phyloP scores from a whole-genome alignment of 2,888 invertebrate species.

The Diarsia rubi region DNA sequence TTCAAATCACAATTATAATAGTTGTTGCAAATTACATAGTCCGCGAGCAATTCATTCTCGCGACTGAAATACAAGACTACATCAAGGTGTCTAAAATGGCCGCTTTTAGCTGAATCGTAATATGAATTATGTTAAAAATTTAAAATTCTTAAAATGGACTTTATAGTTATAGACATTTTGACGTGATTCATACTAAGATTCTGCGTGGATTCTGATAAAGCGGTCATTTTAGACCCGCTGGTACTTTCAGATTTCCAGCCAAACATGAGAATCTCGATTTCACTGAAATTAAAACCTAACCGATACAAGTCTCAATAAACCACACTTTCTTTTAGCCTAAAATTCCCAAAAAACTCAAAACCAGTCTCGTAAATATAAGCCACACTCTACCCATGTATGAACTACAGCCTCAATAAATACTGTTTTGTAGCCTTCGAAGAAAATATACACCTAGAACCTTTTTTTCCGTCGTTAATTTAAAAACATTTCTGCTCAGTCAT shows the following conservation, averaged over 20 bases:
- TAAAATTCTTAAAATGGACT: no score
- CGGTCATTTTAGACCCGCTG: no score
- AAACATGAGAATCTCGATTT: neutral
- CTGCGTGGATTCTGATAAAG: no score
- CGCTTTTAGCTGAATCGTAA: no score
- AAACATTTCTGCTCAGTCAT: constrained; percentile 58
- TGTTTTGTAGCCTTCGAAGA: constrained; percentile 2
- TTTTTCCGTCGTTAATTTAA: constrained; percentile 48
- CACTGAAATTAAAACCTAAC: neutral
- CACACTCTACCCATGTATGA: constrained; percentile 4
- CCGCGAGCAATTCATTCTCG: neutral
- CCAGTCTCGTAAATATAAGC: neutral
- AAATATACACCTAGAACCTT: constrained; percentile 8
- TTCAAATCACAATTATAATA: neutral
- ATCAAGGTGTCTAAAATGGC: no score
- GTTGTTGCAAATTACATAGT: neutral
- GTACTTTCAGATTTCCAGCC: neutral
- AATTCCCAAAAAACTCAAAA: constrained; percentile 5
- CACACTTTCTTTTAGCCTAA: no score
- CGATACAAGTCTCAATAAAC: neutral
- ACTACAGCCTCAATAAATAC: constrained; percentile 21
- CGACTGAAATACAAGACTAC: neutral
- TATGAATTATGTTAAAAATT: no score
- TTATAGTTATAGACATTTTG: no score
- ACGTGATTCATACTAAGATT: no score